These are phyloP conservation scores for Hydra vulgaris DNA, from an alignment of 30 jellyfish, hydroid and myxozoan genomes.

Conservation along the genomic window DNA sequence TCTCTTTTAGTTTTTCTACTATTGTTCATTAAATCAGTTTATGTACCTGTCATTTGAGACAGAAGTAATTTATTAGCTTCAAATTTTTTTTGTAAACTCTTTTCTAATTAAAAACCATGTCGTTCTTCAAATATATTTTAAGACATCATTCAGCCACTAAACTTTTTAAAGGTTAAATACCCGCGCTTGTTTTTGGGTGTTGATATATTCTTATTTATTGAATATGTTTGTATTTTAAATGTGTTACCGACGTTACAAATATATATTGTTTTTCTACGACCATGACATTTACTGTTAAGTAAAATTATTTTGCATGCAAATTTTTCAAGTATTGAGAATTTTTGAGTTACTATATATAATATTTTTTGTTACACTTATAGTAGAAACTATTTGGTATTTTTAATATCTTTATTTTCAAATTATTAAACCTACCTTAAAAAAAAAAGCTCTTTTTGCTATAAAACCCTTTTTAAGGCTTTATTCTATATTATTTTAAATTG, in stretches of 20 bases:
- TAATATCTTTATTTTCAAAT: constrained; percentile 7
- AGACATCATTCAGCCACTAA: background rate
- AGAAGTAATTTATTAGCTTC: background rate
- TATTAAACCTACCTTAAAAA: background rate
- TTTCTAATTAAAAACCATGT: background rate
- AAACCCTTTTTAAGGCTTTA: background rate
- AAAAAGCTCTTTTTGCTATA: background rate
- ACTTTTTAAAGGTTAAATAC: background rate
- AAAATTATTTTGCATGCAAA: constrained; percentile 21
- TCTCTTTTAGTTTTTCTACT: background rate
- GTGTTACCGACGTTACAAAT: constrained; percentile 5
- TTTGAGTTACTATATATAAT: constrained; percentile 9
- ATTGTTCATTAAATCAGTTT: background rate
- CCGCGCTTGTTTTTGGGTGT: background rate
- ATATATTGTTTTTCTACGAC: constrained; percentile 9
- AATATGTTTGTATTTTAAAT: background rate
- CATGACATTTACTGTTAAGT: constrained; percentile 8
- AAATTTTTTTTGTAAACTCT: background rate
- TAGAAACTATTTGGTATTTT: constrained; percentile 6
- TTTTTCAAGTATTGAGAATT: constrained; percentile 15
- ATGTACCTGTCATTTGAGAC: background rate
- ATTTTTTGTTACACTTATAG: constrained; percentile 10
- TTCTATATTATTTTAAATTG: background rate
- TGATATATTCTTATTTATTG: background rate
- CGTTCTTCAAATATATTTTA: background rate